These are phyloP conservation scores for Bettongia penicillata DNA, from an alignment of 2,113 vertebrate genomes.

Conservation along the genomic window DNA sequence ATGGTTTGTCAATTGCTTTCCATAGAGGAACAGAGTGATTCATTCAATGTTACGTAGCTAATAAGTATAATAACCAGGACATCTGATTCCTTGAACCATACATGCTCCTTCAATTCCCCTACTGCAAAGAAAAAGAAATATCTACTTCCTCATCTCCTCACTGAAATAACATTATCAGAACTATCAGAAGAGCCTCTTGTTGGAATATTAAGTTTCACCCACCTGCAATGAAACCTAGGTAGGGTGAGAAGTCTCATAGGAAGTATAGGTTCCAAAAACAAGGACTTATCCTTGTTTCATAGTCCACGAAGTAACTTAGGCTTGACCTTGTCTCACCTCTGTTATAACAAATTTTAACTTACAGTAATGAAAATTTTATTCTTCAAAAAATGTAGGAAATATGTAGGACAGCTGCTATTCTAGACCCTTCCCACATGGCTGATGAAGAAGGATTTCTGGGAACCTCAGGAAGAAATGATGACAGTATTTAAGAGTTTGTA, in stretches of 20 bases:
- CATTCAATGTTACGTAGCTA: too few relatives aligned
- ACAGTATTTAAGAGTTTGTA: not conserved
- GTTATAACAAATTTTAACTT: not conserved
- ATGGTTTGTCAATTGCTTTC: too few relatives aligned
- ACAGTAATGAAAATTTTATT: not conserved
- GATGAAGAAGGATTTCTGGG: not conserved
- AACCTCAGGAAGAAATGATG: not conserved
- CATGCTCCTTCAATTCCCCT: too few relatives aligned
- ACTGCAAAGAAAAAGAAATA: too few relatives aligned
- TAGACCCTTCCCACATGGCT: not conserved
- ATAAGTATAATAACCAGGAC: too few relatives aligned
- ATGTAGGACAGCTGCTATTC: not conserved
- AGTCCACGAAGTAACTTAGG: too few relatives aligned
- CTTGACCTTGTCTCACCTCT: not conserved
- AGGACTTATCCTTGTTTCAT: not conserved
- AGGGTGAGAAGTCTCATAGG: not conserved
- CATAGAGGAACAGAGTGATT: too few relatives aligned
- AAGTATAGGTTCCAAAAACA: not conserved
- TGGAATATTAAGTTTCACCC: not conserved
- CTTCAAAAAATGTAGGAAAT: not conserved
- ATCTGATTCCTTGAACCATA: too few relatives aligned
- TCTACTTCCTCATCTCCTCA: too few relatives aligned
- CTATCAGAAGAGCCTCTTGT: too few relatives aligned
- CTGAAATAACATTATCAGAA: too few relatives aligned
- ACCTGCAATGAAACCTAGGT: not conserved